phyloP scores from a whole-genome alignment of 2,888 invertebrate genomes.

The Marronus borbonicus region DNA sequence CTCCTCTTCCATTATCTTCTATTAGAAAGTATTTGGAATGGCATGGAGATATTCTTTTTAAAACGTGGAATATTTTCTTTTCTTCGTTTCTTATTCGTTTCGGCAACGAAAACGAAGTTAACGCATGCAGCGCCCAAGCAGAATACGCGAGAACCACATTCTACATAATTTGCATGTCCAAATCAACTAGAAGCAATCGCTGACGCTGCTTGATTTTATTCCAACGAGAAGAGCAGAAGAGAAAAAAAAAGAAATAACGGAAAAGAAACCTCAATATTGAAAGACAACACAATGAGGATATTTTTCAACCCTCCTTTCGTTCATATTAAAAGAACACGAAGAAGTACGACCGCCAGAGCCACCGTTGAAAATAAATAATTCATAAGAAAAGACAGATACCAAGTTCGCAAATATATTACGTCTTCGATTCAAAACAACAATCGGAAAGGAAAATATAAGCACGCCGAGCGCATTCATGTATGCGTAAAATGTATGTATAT shows the following conservation, averaged over 20 bases:
- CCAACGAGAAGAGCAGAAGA: not conserved
- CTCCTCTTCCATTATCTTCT: too few relatives aligned
- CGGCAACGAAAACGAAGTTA: not conserved
- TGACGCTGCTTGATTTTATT: slow-evolving; percentile 13
- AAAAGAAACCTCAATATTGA: slow-evolving; percentile 46
- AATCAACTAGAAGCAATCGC: slow-evolving; percentile 39
- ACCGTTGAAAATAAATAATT: slow-evolving; percentile 49
- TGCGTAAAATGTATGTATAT: slow-evolving; percentile 43
- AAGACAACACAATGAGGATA: slow-evolving; percentile 43
- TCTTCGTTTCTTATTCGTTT: too few relatives aligned
- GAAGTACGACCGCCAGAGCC: slow-evolving; percentile 13
- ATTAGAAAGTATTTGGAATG: too few relatives aligned
- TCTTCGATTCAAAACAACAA: slow-evolving; percentile 49
- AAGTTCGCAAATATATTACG: slow-evolving; percentile 50
- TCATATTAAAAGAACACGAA: slow-evolving; percentile 45
- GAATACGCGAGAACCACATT: slow-evolving; percentile 14
- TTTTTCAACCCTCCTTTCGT: slow-evolving; percentile 39
- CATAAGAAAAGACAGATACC: slow-evolving; percentile 48
- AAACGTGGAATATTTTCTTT: too few relatives aligned
- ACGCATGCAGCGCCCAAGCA: not conserved
- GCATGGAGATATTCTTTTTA: too few relatives aligned
- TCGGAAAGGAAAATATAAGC: slow-evolving; percentile 49
- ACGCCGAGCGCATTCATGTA: slow-evolving; percentile 49
- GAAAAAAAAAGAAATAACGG: slow-evolving; percentile 13
- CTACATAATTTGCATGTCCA: slow-evolving; percentile 28